These are phyloP conservation scores for Pseudoips prasinana DNA, from an alignment of 2,888 invertebrate genomes.

Conservation along the genomic window DNA sequence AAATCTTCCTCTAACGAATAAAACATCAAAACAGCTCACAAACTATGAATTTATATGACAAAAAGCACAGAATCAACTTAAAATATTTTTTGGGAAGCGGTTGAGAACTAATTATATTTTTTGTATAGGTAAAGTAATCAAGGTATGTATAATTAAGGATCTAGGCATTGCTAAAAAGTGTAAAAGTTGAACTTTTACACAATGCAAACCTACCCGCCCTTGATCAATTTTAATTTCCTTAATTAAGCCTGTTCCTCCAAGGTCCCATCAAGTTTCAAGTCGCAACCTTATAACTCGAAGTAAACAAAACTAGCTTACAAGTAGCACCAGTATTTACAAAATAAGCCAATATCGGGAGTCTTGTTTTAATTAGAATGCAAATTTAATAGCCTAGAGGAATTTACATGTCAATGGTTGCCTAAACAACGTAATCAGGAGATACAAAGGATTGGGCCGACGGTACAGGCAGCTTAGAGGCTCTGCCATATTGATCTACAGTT, in stretches of 20 bases:
- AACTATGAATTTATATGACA: too few relatives aligned
- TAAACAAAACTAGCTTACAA: conserved; percentile 42
- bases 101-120: too few relatives aligned
- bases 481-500: conserved; percentile 57
- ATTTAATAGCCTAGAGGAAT: conserved; percentile 77
- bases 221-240: too few relatives aligned
- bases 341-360: conserved; percentile 55
- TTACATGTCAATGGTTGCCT: conserved; percentile 78
- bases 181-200: too few relatives aligned
- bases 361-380: conserved; percentile 79
- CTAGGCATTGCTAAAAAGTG: too few relatives aligned
- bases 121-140: too few relatives aligned
- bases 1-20: too few relatives aligned
- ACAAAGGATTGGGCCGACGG: conserved; percentile 59
- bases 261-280: not conserved
- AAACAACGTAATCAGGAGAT: conserved; percentile 69
- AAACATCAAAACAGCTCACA: too few relatives aligned
- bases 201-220: too few relatives aligned
- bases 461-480: conserved; percentile 46
- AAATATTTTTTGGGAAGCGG: too few relatives aligned
- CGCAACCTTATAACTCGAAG: conserved; percentile 19
- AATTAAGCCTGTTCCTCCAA: not conserved
- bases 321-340: conserved; percentile 36
- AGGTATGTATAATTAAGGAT: too few relatives aligned
- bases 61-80: too few relatives aligned